A percentile compares a stretch with the other conserved stretches of the same genome.
These are phyloP conservation scores for Coregonus suidteri DNA, from an alignment of 2,797 vertebrate genomes.

Conservation along the genomic window DNA sequence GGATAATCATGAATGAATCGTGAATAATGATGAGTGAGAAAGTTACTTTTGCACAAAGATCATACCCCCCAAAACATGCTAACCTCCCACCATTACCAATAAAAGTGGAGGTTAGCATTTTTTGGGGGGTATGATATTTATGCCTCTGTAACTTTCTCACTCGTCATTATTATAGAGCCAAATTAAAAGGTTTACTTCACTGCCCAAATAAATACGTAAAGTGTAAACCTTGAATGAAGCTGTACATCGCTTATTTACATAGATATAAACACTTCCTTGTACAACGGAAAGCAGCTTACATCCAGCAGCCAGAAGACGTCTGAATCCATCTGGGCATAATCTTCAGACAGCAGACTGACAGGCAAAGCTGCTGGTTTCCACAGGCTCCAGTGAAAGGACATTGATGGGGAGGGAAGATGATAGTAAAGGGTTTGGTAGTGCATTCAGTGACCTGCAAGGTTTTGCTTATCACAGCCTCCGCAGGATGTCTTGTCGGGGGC, in stretches of 20 bases:
- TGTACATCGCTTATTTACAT: background rate
- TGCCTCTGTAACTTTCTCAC: no score
- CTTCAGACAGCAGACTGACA: background rate
- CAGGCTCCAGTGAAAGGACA: background rate
- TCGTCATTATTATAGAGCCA: no score
- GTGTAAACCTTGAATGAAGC: background rate
- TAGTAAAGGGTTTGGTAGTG: background rate
- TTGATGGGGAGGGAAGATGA: constrained; percentile 10
- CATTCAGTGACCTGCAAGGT: background rate
- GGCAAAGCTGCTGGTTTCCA: background rate
- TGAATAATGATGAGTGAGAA: no score
- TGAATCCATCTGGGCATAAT: background rate
- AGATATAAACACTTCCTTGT: background rate
- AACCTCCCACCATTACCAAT: no score
- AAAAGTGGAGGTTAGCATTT: no score
- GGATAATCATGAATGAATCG: no score
- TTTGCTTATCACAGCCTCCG: background rate
- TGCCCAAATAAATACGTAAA: no score
- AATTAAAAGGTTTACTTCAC: no score
- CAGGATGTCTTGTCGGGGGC: background rate
- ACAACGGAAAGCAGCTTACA: background rate
- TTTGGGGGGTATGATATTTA: no score
- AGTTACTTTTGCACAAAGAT: no score
- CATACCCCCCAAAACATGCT: no score
- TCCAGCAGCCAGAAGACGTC: background rate